These are phyloP conservation scores for Microcebus jonahi DNA, from an alignment of 2,113 vertebrate genomes.

Conservation along the genomic window DNA sequence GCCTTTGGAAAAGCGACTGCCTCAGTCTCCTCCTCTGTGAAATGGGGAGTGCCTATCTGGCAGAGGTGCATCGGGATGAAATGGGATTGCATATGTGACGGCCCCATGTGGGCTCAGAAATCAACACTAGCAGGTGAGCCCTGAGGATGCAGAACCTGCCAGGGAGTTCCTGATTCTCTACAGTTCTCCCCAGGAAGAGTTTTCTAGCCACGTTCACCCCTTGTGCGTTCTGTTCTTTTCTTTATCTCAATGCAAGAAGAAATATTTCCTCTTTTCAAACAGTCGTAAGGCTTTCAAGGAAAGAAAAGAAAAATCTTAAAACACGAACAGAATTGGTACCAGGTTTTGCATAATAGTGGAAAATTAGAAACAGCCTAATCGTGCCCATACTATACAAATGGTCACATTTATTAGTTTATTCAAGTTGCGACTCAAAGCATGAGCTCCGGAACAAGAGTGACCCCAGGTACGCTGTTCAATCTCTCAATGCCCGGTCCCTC, in stretches of 20 bases:
- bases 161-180: not conserved
- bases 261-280: not conserved
- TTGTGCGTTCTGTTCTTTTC: not conserved
- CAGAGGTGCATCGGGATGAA: not conserved
- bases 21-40: not conserved
- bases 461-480: not conserved
- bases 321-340: not conserved
- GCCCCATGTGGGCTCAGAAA: not conserved
- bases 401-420: not conserved
- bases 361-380: not conserved
- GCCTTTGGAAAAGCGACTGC: not conserved
- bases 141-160: not conserved
- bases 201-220: accelerated
- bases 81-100: not conserved
- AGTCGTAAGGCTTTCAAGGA: not conserved
- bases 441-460: not conserved
- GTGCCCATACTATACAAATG: not conserved
- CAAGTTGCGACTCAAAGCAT: not conserved
- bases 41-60: not conserved
- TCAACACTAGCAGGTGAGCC: not conserved
- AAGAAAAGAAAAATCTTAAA: not conserved
- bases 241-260: not conserved
- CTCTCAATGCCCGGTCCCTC: not conserved
- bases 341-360: not conserved
- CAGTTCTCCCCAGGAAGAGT: not conserved